Evolutionary conservation across 2,113 vertebrate genomes (phyloP), one percentile per base, ranked within the genome.

Genomic region (Rhagologus leucostigma): DNA sequence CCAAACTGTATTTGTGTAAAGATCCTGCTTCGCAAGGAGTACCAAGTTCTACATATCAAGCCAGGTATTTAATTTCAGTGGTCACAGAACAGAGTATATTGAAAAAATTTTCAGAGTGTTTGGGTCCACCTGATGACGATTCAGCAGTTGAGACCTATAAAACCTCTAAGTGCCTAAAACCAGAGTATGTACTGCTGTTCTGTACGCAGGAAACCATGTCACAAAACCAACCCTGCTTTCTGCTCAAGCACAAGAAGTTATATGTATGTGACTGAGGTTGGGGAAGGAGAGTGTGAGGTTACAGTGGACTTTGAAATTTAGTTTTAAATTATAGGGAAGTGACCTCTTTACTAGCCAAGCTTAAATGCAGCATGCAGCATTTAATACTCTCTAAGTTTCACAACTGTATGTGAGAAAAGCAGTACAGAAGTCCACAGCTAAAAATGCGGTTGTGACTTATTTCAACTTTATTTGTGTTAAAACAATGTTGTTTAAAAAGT

Each of bases 41-140:
- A 46, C 15, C 4, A 20, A 39, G 9, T 69, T 49, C 49, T 57
- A 1, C 0, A 0, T 64, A 26, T 49, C 22, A 62, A 41, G 29
- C 9, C 29, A 73, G 19, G 5, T 62, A 22, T 64, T 73, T 39
- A 5, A 27, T 82, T 90, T 33, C 22, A 22, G 22, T 41, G 26
- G 23, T 37, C 1, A 2, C 6, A 53, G 49, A 74, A 44, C 16
- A 73, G 19, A 2, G 6, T 46, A 7, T 52, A 50, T 30, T 59
- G 50, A 53, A 75, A 80, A 33, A 16, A 12, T 56, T 71, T 80
- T 42, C 12, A 3, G 15, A 53, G 9, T 33, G 8, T 89, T 65
- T 74, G 13, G 11, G 24, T 39, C 49, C 8, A 23, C 0, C 33
- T 74, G 26, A 50, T 29, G 5, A 9, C 27, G 16, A 73, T 22